These are phyloP conservation scores for Drosophila prolongata DNA, from an alignment of 2,888 invertebrate species.

Conservation along the genomic window DNA sequence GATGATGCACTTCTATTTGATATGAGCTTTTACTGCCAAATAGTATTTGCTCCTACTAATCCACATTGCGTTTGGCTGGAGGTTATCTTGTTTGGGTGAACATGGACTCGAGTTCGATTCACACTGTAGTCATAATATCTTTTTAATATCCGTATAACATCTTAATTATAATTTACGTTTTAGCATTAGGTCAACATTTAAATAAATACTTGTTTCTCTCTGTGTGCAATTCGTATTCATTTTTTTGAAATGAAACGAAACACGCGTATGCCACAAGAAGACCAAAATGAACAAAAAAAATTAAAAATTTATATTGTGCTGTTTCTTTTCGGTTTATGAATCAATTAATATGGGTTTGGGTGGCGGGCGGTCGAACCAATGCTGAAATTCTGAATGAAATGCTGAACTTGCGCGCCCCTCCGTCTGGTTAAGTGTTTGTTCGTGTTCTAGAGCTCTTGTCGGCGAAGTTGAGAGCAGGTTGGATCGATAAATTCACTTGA, in stretches of 20 bases:
- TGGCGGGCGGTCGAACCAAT: background rate
- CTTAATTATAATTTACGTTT: too few species aligned
- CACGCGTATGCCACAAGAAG: slow-evolving; percentile 45
- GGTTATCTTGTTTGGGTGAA: too few species aligned
- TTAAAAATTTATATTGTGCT: slow-evolving; percentile 9
- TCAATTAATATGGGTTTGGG: slow-evolving; percentile 68
- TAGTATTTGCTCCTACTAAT: too few species aligned
- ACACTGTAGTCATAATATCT: too few species aligned
- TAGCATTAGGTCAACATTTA: background rate
- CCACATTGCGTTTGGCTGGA: too few species aligned
- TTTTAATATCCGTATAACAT: too few species aligned
- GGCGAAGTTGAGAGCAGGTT: slow-evolving; percentile 40
- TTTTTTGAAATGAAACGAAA: slow-evolving; percentile 34
- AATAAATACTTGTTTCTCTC: background rate
- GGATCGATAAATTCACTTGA: slow-evolving; percentile 35
- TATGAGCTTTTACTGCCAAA: too few species aligned
- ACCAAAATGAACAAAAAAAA: slow-evolving; percentile 26
- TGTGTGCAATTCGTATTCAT: slow-evolving; percentile 30
- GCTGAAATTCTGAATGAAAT: slow-evolving; percentile 52
- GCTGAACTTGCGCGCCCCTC: slow-evolving; percentile 54
- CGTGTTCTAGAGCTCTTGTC: slow-evolving; percentile 70
- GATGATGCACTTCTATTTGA: too few species aligned
- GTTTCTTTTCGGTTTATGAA: slow-evolving; percentile 56
- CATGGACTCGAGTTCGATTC: too few species aligned
- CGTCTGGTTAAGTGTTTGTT: slow-evolving; percentile 62